These are phyloP conservation scores for Selene dorsalis DNA, from an alignment of 2,797 vertebrate species.

Conservation along the genomic window DNA sequence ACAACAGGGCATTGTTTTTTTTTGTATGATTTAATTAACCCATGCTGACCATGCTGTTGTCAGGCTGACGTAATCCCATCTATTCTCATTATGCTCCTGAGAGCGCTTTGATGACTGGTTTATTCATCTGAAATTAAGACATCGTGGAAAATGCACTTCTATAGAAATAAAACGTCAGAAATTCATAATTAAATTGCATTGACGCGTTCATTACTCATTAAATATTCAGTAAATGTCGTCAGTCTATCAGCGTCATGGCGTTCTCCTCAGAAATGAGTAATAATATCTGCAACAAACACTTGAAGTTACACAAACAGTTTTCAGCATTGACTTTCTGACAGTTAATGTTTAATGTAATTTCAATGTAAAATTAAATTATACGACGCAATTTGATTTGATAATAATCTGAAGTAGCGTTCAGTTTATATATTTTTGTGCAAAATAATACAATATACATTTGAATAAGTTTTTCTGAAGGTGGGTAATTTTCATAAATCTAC, in stretches of 20 bases:
- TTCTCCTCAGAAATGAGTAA: too few species aligned
- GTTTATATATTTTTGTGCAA: not conserved
- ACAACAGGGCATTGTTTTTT: not conserved
- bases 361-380: too few species aligned
- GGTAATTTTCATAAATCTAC: too few species aligned
- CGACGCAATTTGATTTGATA: too few species aligned
- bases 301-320: too few species aligned
- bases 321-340: too few species aligned
- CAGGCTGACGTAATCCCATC: not conserved
- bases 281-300: not conserved
- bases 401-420: too few species aligned
- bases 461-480: not conserved
- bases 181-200: not conserved
- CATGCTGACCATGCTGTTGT: not conserved
- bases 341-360: too few species aligned
- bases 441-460: too few species aligned
- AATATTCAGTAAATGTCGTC: not conserved
- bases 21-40: not conserved
- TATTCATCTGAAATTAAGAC: not conserved
- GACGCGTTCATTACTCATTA: not conserved
- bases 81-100: not conserved
- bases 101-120: not conserved
- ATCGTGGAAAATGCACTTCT: too few species aligned
- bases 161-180: not conserved
- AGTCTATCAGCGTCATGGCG: not conserved